Base-by-base conservation (phyloP, 2,797 vertebrate genomes). In the Enteromius thamalakanensis region DNA sequence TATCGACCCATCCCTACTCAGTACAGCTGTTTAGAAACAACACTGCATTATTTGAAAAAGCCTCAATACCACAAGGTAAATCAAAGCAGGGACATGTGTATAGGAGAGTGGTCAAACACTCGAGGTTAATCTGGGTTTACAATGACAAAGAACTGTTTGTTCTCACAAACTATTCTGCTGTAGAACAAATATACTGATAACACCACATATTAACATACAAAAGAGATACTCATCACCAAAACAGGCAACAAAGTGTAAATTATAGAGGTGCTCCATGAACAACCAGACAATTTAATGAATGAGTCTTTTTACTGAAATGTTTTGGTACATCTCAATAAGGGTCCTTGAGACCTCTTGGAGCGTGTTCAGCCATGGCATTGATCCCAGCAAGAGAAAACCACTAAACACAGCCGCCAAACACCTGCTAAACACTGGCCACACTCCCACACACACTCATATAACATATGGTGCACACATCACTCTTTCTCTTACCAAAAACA, bases 241-340 rank as follows among this genome's bases (percentile, higher is more conserved):
- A 72, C 58, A 62, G 58, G 12, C 23, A 62, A 62, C 79, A 64
- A 32, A 58, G 26, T 60, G 68, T 21, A 32, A 29, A 82, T 65
- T 42, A 62, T 65, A 26, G 74, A 69, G 67, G 58, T 58, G 17
- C 17, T 47, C 68, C 45, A 60, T 49, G 37, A 67, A 71, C 37
- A n/a, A 21, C 29, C 10, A 45, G 21, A 72, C 51, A 60, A 60
- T 62, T 80, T 47, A 19, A 62, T 75, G 29, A 81, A 81, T 14
- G 29, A 64, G 70, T 75, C 70, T 86, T 81, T 60, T 11, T 76
- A 76, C 68, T 37, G 3, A 34, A 76, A 51, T 79, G 81, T 82
- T 86, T 86, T 88, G 91, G 88, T 89, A 91, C 91, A 87, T 88
- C 86, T 86, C 80, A 84, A 90, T 84, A 92, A 87, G 80, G 68